phyloP scores from a whole-genome alignment of 2,888 invertebrate genomes.

The Listrodromus nycthemerus region DNA sequence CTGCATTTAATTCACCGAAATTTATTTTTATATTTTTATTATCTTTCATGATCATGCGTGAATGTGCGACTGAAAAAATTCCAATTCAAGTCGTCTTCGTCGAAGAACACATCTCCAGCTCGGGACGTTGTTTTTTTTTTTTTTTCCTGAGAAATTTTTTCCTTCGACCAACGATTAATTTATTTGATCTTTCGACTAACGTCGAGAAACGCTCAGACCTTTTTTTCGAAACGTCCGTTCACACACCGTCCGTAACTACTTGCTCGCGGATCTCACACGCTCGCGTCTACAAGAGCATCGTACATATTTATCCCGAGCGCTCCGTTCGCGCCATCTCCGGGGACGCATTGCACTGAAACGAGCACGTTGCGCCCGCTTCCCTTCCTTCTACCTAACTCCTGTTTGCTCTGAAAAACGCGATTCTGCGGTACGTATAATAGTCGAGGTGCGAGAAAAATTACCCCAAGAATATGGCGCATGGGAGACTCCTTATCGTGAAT shows the following conservation, averaged over 20 bases:
- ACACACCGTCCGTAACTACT: conserved; percentile 20
- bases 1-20: too few species aligned
- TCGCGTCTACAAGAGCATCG: conserved; percentile 61
- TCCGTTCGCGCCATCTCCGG: conserved; percentile 65
- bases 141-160: neutral
- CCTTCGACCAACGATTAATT: neutral
- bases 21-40: too few species aligned
- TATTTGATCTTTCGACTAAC: neutral
- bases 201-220: neutral
- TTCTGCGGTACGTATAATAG: conserved; percentile 44
- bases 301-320: conserved; percentile 76
- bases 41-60: too few species aligned
- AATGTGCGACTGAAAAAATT: too few species aligned
- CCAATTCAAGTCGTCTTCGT: too few species aligned
- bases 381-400: conserved; percentile 54
- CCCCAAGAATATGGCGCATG: conserved; percentile 34
- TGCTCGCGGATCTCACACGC: conserved; percentile 12
- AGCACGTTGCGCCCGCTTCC: conserved; percentile 49
- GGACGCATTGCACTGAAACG: conserved; percentile 75
- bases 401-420: conserved; percentile 49
- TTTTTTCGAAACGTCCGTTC: conserved; percentile 40
- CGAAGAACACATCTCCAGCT: too few species aligned
- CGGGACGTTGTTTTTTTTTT: neutral
- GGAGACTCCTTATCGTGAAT: neutral
- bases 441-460: conserved; percentile 46